Evolutionary conservation across 1,140 invertebrate genomes (phyloP), one percentile per base, ranked within the genome.

Genomic region (Heliothis virescens): DNA sequence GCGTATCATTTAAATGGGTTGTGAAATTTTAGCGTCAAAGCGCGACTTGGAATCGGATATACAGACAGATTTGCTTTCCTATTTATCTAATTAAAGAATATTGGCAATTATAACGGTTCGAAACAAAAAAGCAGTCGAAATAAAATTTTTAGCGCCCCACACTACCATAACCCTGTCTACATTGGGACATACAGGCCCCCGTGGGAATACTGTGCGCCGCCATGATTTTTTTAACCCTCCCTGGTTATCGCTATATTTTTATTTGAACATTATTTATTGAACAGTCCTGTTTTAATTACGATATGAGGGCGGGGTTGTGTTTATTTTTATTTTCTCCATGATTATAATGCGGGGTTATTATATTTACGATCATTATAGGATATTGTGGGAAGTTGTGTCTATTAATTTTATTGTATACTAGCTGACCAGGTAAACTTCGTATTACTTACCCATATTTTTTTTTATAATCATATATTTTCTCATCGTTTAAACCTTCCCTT

Each of bases 61-160:
- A 34, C 29, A 34, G 29, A 34, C 29, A 34, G 4, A 34, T 34
- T 34, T 34, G 2, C 4, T 34, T 34, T 34, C 1, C 3, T 7
- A 34, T 34, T 34, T 34, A 1, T n/a, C n/a, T n/a, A n/a, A n/a
- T n/a, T n/a, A n/a, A n/a, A n/a, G n/a, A n/a, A n/a, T n/a, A n/a
- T n/a, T n/a, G n/a, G n/a, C n/a, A n/a, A n/a, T n/a, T n/a, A n/a
- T n/a, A n/a, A n/a, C n/a, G n/a, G n/a, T n/a, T n/a, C n/a, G n/a
- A n/a, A n/a, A n/a, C n/a, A n/a, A n/a, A n/a, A n/a, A n/a, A n/a
- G n/a, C n/a, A n/a, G n/a, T n/a, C n/a, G n/a, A n/a, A n/a, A n/a
- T n/a, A n/a, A n/a, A n/a, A n/a, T 65, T 50, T 76, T 76, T 76
- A 76, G 60, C 74, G n/a, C 74, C 74, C 74, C 48, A 60, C 53